Conservation (phyloP, 2,888 invertebrate species). For the Pheosia gnoma region DNA sequence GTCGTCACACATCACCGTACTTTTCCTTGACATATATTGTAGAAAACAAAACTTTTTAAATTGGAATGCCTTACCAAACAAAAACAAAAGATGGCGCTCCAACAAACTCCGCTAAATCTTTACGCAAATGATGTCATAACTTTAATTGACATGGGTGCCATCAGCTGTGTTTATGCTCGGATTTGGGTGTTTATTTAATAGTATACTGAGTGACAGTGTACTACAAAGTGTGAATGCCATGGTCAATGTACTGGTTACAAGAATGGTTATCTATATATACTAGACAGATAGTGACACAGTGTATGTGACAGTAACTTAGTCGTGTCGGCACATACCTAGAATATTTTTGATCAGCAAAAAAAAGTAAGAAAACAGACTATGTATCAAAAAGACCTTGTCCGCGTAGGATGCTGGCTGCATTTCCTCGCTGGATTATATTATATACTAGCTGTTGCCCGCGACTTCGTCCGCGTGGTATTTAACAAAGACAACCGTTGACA, state of each 20-base stretch:
- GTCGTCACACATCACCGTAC: background rate
- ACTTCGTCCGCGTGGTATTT: no score
- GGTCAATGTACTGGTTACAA: background rate
- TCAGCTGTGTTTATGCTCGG: constrained; percentile 20
- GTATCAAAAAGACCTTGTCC: no score
- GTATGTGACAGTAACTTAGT: no score
- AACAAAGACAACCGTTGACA: no score
- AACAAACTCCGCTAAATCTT: constrained; percentile 18
- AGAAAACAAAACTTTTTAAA: background rate
- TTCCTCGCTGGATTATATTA: no score
- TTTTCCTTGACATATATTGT: constrained; percentile 1
- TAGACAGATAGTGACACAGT: no score
- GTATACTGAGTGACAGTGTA: constrained; percentile 25
- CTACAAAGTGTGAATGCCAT: background rate
- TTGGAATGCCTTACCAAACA: constrained; percentile 7
- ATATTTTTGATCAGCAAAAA: no score
- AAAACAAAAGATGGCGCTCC: background rate
- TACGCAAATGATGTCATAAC: constrained; percentile 23
- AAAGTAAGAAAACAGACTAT: no score
- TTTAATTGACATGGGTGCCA: constrained; percentile 15
- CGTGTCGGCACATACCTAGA: no score
- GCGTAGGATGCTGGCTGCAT: no score
- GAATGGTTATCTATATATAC: no score
- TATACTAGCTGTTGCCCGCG: no score
- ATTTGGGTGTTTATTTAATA: constrained; percentile 15